Percentiles rank a stretch among this genome's conserved stretches.
Evolutionary conservation across 1,140 invertebrate species (phyloP).

Genomic region (Brachionus angularis): DNA sequence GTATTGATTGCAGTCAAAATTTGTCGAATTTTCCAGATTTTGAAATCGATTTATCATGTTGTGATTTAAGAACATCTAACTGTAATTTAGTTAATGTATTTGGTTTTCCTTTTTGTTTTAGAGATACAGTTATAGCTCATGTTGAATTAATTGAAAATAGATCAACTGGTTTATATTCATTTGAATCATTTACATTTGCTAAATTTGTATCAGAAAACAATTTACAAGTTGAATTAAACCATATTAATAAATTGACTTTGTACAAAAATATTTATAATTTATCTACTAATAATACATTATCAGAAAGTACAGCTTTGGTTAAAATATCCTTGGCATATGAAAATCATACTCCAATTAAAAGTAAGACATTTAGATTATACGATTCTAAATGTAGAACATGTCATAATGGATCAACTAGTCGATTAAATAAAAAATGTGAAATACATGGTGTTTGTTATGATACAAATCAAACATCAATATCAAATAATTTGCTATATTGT

Average conservation of each 20-base stretch:
- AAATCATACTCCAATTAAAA: not conserved
- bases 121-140: not conserved
- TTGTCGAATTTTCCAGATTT: constrained; percentile 12
- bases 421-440: constrained; percentile 33
- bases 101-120: no score
- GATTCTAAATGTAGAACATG: constrained; percentile 20
- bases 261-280: no score
- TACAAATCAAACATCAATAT: not conserved
- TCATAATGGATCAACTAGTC: not conserved
- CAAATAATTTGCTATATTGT: not conserved
- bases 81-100: no score
- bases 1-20: constrained; percentile 30
- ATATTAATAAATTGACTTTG: no score
- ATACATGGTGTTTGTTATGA: constrained; percentile 27
- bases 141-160: no score
- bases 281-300: not conserved
- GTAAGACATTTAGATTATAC: not conserved
- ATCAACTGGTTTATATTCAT: no score
- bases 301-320: not conserved
- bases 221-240: not conserved
- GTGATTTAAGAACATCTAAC: no score
- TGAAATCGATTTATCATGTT: no score
- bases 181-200: no score
- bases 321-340: not conserved
- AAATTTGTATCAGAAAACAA: no score